Evolutionary conservation across 2,888 invertebrate species (phyloP).

Genomic region (Rosalia funebris): DNA sequence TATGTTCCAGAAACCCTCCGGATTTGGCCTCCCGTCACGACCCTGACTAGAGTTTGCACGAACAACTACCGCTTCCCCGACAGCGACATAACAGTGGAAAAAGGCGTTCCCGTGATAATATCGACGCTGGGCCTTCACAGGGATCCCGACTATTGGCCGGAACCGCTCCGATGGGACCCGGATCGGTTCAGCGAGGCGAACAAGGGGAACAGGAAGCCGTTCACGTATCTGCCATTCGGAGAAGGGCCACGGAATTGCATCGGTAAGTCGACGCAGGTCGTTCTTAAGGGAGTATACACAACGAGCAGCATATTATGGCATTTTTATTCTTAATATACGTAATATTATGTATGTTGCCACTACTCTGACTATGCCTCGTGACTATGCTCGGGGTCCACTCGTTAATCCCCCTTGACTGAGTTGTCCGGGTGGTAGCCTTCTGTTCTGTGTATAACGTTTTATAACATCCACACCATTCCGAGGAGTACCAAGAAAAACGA

Average conservation of each 20-base stretch:
- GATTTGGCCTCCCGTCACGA: conserved; percentile 56
- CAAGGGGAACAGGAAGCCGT: conserved; percentile 48
- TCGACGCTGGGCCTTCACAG: conserved; percentile 55
- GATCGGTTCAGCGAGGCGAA: conserved; percentile 58
- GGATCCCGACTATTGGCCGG: conserved; percentile 57
- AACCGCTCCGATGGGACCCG: conserved; percentile 61
- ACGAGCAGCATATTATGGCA: too few relatives aligned
- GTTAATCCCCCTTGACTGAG: too few relatives aligned
- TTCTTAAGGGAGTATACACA: too few relatives aligned
- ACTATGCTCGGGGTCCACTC: too few relatives aligned
- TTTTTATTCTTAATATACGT: too few relatives aligned
- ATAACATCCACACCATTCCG: too few relatives aligned
- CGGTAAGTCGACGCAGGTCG: too few relatives aligned
- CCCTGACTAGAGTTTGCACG: conserved; percentile 48
- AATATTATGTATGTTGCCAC: too few relatives aligned
- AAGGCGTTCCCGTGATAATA: conserved; percentile 54
- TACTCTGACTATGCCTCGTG: too few relatives aligned
- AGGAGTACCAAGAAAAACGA: too few relatives aligned
- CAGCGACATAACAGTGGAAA: conserved; percentile 45
- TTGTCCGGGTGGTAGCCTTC: too few relatives aligned
- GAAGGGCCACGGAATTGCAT: conserved; percentile 56
- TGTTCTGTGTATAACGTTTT: too few relatives aligned
- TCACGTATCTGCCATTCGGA: conserved; percentile 54
- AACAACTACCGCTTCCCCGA: conserved; percentile 48
- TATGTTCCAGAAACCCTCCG: conserved; percentile 58